Conservation (phyloP, 2,888 invertebrate genomes). For the Drosophila trichaetosa region DNA sequence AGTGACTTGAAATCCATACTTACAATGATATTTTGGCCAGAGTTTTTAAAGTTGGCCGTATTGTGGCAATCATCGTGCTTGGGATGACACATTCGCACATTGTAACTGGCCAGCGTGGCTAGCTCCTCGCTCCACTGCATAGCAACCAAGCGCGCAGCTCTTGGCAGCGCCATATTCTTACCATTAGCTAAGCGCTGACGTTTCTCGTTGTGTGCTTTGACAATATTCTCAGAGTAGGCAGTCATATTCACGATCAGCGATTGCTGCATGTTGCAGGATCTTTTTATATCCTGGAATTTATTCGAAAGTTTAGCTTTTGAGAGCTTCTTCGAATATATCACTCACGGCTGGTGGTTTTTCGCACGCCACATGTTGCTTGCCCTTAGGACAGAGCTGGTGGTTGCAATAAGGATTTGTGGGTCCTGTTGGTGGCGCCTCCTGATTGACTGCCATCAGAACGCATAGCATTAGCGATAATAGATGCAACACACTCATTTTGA, state of each 20-base stretch:
- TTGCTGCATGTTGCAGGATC: conserved; percentile 27
- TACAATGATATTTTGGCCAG: conserved; percentile 68
- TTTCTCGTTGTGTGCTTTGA: conserved; percentile 62
- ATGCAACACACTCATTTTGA: conserved; percentile 31
- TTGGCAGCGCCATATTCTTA: conserved; percentile 52
- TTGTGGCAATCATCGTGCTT: conserved; percentile 68
- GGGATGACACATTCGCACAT: conserved; percentile 60
- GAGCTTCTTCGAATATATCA: neutral
- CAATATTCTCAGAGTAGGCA: conserved; percentile 29
- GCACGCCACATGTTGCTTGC: conserved; percentile 65
- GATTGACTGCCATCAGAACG: conserved; percentile 10
- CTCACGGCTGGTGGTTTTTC: conserved; percentile 39
- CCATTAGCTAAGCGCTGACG: conserved; percentile 58
- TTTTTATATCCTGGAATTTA: conserved; percentile 21
- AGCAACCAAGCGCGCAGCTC: conserved; percentile 62
- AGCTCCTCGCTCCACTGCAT: conserved; percentile 73
- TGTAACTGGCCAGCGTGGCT: conserved; percentile 63
- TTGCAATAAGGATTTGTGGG: conserved; percentile 55
- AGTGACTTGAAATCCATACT: conserved; percentile 1
- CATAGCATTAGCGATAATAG: conserved; percentile 14
- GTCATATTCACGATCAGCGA: conserved; percentile 42
- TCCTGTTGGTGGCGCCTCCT: conserved; percentile 35
- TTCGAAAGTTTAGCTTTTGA: neutral
- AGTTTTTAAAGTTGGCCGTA: conserved; percentile 53
- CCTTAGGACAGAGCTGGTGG: conserved; percentile 45